Conservation (phyloP, 30 jellyfish, hydroid and myxozoan species). For the Catostylus mosaicus region DNA sequence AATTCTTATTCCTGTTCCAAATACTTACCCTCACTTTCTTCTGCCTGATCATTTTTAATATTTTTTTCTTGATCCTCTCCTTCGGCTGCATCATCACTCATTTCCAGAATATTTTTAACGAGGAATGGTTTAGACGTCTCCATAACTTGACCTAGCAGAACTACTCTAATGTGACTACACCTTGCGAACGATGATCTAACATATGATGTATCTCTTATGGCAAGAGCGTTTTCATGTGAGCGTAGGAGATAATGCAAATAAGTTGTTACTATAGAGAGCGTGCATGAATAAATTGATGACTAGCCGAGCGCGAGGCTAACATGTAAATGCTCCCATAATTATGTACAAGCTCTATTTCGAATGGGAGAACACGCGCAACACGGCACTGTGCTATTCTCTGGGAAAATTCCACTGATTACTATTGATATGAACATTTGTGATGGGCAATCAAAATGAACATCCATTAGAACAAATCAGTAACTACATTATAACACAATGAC, state of each 20-base stretch:
- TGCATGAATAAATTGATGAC: slow-evolving; percentile 67
- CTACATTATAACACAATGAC: slow-evolving; percentile 3
- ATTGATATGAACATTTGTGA: slow-evolving; percentile 45
- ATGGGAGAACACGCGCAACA: slow-evolving; percentile 6
- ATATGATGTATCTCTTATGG: slow-evolving; percentile 2
- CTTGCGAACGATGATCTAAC: slow-evolving; percentile 6
- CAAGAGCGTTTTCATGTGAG: slow-evolving; percentile 14
- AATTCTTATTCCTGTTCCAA: too few relatives aligned
- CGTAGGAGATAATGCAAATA: slow-evolving; percentile 25
- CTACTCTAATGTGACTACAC: not conserved
- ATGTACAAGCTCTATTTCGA: slow-evolving; percentile 30
- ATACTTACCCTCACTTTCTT: slow-evolving; percentile 3
- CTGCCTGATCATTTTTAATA: not conserved
- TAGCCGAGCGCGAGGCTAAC: slow-evolving; percentile 41
- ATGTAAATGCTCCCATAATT: slow-evolving; percentile 30
- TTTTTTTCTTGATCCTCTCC: not conserved
- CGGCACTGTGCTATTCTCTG: slow-evolving; percentile 44
- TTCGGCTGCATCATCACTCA: slow-evolving; percentile 3
- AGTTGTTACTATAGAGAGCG: slow-evolving; percentile 44
- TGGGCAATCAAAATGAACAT: slow-evolving; percentile 26
- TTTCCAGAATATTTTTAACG: slow-evolving; percentile 32
- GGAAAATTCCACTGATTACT: slow-evolving; percentile 25
- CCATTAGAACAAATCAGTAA: slow-evolving; percentile 3
- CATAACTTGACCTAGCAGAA: slow-evolving; percentile 2
- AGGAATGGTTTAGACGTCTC: slow-evolving; percentile 38